Evolutionary conservation across 2,797 vertebrate genomes (phyloP).

Genomic region (Geotrypetes seraphini): DNA sequence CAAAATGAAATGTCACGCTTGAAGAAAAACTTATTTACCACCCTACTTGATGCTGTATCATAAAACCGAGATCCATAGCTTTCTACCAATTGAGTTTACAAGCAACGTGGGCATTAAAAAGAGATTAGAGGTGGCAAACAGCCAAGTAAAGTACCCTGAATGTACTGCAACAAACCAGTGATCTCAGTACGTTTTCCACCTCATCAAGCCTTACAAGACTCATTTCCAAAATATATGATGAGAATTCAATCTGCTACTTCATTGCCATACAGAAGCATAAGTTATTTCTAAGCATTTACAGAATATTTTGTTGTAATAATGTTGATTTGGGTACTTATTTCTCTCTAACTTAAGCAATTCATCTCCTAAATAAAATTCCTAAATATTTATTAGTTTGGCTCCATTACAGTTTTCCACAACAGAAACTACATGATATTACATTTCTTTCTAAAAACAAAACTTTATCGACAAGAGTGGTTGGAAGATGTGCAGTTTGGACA

Average conservation of each 20-base stretch:
- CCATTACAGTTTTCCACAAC: no score
- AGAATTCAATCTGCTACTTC: constrained; percentile 81
- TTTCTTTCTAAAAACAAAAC: no score
- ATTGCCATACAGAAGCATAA: constrained; percentile 47
- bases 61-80: constrained; percentile 23
- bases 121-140: constrained; percentile 69
- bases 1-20: constrained; percentile 25
- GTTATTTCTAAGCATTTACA: constrained; percentile 33
- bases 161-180: constrained; percentile 61
- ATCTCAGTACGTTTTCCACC: constrained; percentile 64
- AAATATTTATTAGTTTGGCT: no score
- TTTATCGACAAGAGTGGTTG: no score
- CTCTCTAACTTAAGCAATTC: constrained; percentile 32
- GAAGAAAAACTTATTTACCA: constrained; percentile 47
- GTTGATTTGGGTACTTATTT: constrained; percentile 21
- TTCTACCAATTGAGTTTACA: constrained; percentile 51
- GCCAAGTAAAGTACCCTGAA: constrained; percentile 56
- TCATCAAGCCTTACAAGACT: constrained; percentile 72
- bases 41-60: constrained; percentile 26
- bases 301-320: constrained; percentile 20
- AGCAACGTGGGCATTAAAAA: constrained; percentile 65
- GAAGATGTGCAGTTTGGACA: no score
- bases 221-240: constrained; percentile 60
- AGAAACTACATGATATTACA: no score
- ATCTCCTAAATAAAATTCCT: no score